These are phyloP conservation scores for Seira musarum DNA, from an alignment of 2,888 invertebrate genomes.

Conservation along the genomic window DNA sequence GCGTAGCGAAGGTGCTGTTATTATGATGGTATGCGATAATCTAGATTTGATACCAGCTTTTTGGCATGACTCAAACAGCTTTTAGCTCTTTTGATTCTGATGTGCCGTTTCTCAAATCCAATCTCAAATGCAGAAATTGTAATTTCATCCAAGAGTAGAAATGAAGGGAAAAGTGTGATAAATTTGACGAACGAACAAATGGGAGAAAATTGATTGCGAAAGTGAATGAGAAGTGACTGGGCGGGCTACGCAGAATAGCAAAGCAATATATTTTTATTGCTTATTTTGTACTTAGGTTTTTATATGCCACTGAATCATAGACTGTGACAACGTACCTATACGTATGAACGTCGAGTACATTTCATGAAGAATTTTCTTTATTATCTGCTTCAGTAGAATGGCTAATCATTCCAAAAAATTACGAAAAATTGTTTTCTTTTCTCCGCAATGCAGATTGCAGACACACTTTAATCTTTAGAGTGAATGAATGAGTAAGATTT, in stretches of 20 bases:
- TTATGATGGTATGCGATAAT: constrained; percentile 1
- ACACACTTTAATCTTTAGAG: neutral
- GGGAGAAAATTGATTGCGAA: constrained; percentile 14
- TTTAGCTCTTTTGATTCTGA: neutral
- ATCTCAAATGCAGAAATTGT: neutral
- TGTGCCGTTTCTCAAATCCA: neutral
- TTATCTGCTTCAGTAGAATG: constrained; percentile 31
- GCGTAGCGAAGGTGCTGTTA: neutral
- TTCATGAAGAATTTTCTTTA: neutral
- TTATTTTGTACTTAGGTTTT: no score
- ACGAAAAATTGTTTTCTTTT: constrained; percentile 25
- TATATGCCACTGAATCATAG: no score
- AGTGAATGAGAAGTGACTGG: neutral
- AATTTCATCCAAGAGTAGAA: constrained; percentile 2
- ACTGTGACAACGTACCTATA: no score
- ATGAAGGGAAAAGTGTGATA: constrained; percentile 35
- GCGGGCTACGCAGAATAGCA: no score
- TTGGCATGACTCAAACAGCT: constrained; percentile 7
- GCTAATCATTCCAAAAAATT: constrained; percentile 25
- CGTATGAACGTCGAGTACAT: no score
- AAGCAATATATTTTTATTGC: no score
- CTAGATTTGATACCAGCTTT: neutral
- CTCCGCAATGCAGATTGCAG: constrained; percentile 29
- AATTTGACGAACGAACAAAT: constrained; percentile 23
- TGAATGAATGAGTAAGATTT: constrained; percentile 5